These are phyloP conservation scores for Drosophila carrolli DNA, from an alignment of 1,140 invertebrate species.

Conservation along the genomic window DNA sequence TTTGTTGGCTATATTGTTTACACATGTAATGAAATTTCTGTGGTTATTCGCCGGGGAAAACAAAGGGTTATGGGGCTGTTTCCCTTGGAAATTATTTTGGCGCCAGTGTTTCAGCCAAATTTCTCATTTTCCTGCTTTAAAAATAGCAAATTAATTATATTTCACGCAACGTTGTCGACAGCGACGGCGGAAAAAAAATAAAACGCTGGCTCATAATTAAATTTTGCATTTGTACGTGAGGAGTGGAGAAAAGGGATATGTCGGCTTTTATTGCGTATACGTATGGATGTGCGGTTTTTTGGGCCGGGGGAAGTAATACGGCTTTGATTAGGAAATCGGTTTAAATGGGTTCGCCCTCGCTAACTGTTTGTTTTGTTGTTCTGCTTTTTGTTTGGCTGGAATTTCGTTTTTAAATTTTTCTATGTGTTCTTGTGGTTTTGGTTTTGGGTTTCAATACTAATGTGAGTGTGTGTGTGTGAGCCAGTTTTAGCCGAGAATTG, in stretches of 20 bases:
- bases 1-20: slow-evolving; percentile 61
- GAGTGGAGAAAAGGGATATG: background rate
- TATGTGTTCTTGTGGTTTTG: slow-evolving; percentile 20
- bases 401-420: slow-evolving; percentile 53
- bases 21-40: slow-evolving; percentile 75
- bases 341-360: slow-evolving; percentile 52
- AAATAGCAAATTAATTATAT: slow-evolving; percentile 70
- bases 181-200: slow-evolving; percentile 15
- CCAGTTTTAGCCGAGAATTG: slow-evolving; percentile 67
- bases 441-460: background rate
- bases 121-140: slow-evolving; percentile 52
- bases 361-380: slow-evolving; percentile 17
- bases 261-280: slow-evolving; percentile 2
- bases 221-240: slow-evolving; percentile 44
- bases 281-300: slow-evolving; percentile 16
- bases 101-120: slow-evolving; percentile 52
- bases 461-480: slow-evolving; percentile 6
- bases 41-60: slow-evolving; percentile 42
- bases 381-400: slow-evolving; percentile 33
- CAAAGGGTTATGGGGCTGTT: background rate
- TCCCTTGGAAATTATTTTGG: slow-evolving; percentile 47
- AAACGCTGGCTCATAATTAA: slow-evolving; percentile 60
- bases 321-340: slow-evolving; percentile 80
- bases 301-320: slow-evolving; percentile 45
- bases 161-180: slow-evolving; percentile 27